phyloP scores from a whole-genome alignment of 53 echinoderm and acorn worm genomes.

The Stichopus horrens region DNA sequence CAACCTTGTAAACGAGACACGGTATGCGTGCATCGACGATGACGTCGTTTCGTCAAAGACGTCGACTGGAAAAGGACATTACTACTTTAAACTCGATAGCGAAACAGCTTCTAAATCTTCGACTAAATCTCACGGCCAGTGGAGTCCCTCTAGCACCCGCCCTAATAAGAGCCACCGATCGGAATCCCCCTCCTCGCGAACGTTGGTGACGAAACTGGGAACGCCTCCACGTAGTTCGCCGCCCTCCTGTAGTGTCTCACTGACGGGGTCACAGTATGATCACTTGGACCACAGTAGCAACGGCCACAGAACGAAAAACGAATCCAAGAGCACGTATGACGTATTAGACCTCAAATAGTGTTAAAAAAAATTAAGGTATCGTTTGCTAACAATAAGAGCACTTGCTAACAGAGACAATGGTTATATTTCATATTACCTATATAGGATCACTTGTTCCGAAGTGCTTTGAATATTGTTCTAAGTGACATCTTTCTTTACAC shows the following conservation, averaged over 20 bases:
- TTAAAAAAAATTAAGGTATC: no score
- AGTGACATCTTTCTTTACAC: no score
- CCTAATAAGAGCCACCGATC: not conserved
- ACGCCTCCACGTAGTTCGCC: not conserved
- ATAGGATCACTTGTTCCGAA: no score
- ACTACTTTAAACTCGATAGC: not conserved
- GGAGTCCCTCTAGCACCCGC: not conserved
- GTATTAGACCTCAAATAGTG: not conserved
- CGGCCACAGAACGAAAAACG: no score
- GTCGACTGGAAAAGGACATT: not conserved
- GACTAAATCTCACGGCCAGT: not conserved
- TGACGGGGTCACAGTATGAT: not conserved
- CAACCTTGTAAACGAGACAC: not conserved
- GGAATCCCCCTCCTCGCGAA: not conserved
- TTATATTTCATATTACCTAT: no score
- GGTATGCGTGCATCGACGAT: constrained; percentile 4
- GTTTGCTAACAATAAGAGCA: no score
- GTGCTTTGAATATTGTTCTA: no score
- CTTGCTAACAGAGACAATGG: no score
- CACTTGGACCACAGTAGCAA: constrained; percentile 19
- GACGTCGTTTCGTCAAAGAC: not conserved
- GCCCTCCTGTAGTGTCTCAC: not conserved
- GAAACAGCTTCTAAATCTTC: not conserved
- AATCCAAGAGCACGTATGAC: not conserved
- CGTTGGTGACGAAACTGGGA: not conserved